A percentile compares a stretch with the other conserved stretches of the same genome.
These are phyloP conservation scores for Bombylius discolor DNA, from an alignment of 2,888 invertebrate species.

Conservation along the genomic window DNA sequence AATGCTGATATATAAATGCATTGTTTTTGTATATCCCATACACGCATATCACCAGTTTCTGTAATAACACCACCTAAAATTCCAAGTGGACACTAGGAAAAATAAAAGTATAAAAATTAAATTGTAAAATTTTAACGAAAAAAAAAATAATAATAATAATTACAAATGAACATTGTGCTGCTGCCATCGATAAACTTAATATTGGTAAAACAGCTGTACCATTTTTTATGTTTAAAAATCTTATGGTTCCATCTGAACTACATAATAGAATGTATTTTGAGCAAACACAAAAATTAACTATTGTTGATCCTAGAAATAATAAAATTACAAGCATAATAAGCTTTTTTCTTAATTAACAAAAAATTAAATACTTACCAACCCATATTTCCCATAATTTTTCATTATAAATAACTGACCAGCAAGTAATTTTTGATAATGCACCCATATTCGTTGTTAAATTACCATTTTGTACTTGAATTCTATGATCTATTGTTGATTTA, in stretches of 20 bases:
- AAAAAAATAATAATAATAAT: slow-evolving; percentile 13
- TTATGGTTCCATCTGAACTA: slow-evolving; percentile 31
- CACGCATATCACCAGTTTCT: slow-evolving; percentile 31
- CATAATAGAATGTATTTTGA: slow-evolving; percentile 31
- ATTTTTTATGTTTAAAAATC: slow-evolving; percentile 26
- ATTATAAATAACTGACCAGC: slow-evolving; percentile 42
- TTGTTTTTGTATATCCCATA: slow-evolving; percentile 28
- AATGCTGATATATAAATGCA: slow-evolving; percentile 24
- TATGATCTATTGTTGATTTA: slow-evolving; percentile 35
- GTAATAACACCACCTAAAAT: slow-evolving; percentile 32
- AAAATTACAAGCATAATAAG: neutral
- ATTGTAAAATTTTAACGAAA: neutral
- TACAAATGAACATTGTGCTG: slow-evolving; percentile 33
- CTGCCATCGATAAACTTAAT: slow-evolving; percentile 27
- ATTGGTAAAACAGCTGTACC: slow-evolving; percentile 31
- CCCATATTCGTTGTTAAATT: slow-evolving; percentile 47
- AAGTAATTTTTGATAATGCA: slow-evolving; percentile 42
- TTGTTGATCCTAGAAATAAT: slow-evolving; percentile 25
- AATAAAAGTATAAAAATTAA: neutral
- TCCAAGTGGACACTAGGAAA: slow-evolving; percentile 28
- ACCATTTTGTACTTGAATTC: slow-evolving; percentile 39
- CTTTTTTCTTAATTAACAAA: too few species aligned
- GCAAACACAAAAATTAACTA: slow-evolving; percentile 32
- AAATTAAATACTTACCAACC: slow-evolving; percentile 38
- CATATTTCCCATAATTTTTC: slow-evolving; percentile 59